Evolutionary conservation across 2,797 vertebrate species (phyloP).

Genomic region (Lacerta viridis): DNA sequence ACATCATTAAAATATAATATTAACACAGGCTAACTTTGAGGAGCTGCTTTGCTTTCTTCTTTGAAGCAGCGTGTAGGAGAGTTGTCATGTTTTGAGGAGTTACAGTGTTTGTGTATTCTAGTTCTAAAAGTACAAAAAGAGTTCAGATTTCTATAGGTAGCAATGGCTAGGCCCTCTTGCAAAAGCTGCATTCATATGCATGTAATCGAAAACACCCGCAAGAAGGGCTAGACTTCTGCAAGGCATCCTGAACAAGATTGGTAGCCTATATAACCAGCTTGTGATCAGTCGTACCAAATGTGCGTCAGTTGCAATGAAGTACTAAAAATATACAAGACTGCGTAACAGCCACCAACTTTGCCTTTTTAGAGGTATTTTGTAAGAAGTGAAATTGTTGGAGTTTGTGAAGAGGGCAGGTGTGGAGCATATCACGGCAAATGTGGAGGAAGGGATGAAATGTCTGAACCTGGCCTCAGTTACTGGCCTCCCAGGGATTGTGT

Average conservation of each 20-base stretch:
- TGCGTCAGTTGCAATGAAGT: slow-evolving; percentile 32
- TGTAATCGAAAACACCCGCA: neutral
- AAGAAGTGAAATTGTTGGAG: slow-evolving; percentile 47
- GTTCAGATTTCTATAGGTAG: neutral
- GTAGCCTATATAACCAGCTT: slow-evolving; percentile 33
- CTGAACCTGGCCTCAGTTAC: too few relatives aligned
- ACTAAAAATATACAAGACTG: slow-evolving; percentile 48
- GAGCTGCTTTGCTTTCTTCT: neutral
- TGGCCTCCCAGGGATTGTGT: too few relatives aligned
- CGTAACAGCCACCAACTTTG: slow-evolving; percentile 30
- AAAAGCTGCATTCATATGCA: neutral
- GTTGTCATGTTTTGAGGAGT: neutral
- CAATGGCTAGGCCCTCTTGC: neutral
- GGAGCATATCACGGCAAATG: too few relatives aligned
- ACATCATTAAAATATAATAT: neutral
- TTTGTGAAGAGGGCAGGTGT: slow-evolving; percentile 27
- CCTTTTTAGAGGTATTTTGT: neutral
- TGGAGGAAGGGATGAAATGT: too few relatives aligned
- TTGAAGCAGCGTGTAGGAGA: neutral
- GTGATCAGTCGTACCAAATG: slow-evolving; percentile 32
- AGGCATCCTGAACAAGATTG: neutral
- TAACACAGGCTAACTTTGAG: neutral
- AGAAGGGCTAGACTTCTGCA: neutral
- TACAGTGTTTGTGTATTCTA: neutral
- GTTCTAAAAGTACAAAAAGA: neutral